These are phyloP conservation scores for Meteorus cinctellus DNA, from an alignment of 2,888 invertebrate genomes.

Conservation along the genomic window DNA sequence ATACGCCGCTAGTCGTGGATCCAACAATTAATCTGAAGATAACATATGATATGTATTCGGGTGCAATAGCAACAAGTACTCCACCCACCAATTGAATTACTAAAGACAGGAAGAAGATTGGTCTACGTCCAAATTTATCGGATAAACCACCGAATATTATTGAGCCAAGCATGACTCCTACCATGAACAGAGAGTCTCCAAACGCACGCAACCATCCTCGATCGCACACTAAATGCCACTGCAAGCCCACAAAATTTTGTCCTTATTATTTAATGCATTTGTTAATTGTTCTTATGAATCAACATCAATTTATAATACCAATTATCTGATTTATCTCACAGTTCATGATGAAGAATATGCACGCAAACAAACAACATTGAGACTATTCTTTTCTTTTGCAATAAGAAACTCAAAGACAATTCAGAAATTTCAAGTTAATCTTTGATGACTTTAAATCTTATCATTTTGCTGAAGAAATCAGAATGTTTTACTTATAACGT, in stretches of 20 bases:
- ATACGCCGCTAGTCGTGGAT: slow-evolving; percentile 84
- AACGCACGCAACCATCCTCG: slow-evolving; percentile 78
- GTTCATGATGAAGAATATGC: too few species aligned
- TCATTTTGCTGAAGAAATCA: too few species aligned
- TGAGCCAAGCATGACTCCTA: slow-evolving; percentile 83
- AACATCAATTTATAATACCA: too few species aligned
- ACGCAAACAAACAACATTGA: too few species aligned
- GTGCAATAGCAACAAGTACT: slow-evolving; percentile 79
- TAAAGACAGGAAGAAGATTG: slow-evolving; percentile 83
- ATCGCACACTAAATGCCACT: slow-evolving; percentile 82
- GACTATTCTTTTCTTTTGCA: too few species aligned
- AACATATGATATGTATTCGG: slow-evolving; percentile 81
- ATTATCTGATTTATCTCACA: too few species aligned
- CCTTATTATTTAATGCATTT: too few species aligned
- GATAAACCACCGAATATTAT: slow-evolving; percentile 83
- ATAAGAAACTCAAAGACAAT: too few species aligned
- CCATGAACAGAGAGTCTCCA: slow-evolving; percentile 82
- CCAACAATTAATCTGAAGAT: slow-evolving; percentile 81
- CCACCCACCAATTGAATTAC: slow-evolving; percentile 82
- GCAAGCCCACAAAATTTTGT: slow-evolving; percentile 56
- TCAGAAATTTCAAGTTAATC: too few species aligned
- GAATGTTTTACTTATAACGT: too few species aligned
- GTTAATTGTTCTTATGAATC: too few species aligned
- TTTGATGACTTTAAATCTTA: too few species aligned
- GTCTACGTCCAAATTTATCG: slow-evolving; percentile 82